Conservation (phyloP, 2,888 invertebrate genomes). For the Parthenolecanium corni region DNA sequence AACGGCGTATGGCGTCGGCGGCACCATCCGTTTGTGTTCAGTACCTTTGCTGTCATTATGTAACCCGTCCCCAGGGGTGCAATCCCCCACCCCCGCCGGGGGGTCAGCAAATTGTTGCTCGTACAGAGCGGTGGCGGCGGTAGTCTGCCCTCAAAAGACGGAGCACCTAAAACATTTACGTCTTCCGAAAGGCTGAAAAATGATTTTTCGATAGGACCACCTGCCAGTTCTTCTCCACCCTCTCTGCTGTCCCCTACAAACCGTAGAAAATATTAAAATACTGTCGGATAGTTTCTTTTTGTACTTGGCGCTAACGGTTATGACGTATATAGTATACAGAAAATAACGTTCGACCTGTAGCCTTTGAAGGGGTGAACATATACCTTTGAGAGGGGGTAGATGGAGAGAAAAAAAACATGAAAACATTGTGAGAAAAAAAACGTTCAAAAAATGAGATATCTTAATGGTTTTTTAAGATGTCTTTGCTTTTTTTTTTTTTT, state of each 20-base stretch:
- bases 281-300: too few relatives aligned
- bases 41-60: conserved; percentile 28
- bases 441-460: too few relatives aligned
- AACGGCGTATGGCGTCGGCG: conserved; percentile 22
- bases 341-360: too few relatives aligned
- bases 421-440: too few relatives aligned
- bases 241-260: neutral
- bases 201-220: conserved; percentile 29
- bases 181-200: conserved; percentile 24
- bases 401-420: too few relatives aligned
- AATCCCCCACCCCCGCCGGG: conserved; percentile 10
- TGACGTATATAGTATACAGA: too few relatives aligned
- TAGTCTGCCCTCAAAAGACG: conserved; percentile 8
- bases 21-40: conserved; percentile 20
- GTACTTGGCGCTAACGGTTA: too few relatives aligned
- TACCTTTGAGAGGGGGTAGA: too few relatives aligned
- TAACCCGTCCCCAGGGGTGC: conserved; percentile 21
- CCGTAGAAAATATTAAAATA: too few relatives aligned
- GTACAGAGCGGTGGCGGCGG: neutral
- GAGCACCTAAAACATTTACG: conserved; percentile 8
- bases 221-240: conserved; percentile 10
- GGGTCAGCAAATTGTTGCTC: conserved; percentile 27
- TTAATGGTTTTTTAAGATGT: too few relatives aligned
- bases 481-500: too few relatives aligned
- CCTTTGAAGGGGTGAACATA: too few relatives aligned